A percentile compares a stretch with the other conserved stretches of the same genome.
Conservation (phyloP, 2,888 invertebrate species). For the Eilema griseolum region DNA sequence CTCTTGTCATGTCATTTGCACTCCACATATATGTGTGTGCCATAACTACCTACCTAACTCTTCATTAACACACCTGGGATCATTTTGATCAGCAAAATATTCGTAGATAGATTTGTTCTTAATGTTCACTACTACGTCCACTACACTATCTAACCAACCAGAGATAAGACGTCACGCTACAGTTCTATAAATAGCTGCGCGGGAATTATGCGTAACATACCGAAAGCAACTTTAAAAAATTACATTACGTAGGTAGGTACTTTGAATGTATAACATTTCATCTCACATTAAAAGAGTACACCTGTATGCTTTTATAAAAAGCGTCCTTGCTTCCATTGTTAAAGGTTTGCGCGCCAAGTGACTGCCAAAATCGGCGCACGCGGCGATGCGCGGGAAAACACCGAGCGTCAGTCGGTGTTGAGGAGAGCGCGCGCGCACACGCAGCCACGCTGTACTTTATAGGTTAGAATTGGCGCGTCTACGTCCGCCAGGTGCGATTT, state of each 20-base stretch:
- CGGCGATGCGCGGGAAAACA: conserved; percentile 79
- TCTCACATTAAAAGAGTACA: conserved; percentile 74
- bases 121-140: too few species aligned
- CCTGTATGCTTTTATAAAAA: conserved; percentile 82
- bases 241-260: conserved; percentile 2
- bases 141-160: conserved; percentile 57
- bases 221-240: conserved; percentile 24
- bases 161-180: conserved; percentile 60
- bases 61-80: too few species aligned
- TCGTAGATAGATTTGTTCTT: conserved; percentile 43
- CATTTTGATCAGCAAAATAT: too few species aligned
- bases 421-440: conserved; percentile 73
- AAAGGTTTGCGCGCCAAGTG: conserved; percentile 85
- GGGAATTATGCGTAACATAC: conserved; percentile 28
- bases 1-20: too few species aligned
- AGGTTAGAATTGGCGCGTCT: conserved; percentile 85
- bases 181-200: conserved; percentile 55
- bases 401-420: conserved; percentile 68
- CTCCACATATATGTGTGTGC: too few species aligned
- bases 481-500: conserved; percentile 79
- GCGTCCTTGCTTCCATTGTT: conserved; percentile 83
- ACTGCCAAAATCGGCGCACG: conserved; percentile 80
- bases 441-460: conserved; percentile 68
- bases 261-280: conserved; percentile 49
- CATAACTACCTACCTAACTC: too few species aligned